Evolutionary conservation across 2,888 invertebrate species (phyloP).

Genomic region (Apocheima hispidaria): DNA sequence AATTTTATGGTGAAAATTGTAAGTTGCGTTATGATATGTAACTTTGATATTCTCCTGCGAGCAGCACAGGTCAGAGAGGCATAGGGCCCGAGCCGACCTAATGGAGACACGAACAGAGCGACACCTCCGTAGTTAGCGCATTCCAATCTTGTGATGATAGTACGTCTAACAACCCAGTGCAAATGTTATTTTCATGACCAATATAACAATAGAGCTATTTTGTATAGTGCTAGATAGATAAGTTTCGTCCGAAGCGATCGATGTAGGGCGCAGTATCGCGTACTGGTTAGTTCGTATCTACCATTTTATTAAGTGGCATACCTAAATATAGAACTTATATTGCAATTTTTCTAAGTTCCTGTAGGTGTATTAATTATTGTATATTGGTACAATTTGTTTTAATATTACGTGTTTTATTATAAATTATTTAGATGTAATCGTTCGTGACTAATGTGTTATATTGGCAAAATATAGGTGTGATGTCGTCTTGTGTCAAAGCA

Average conservation of each 20-base stretch:
- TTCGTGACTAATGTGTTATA: slow-evolving; percentile 70
- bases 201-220: slow-evolving; percentile 70
- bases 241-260: slow-evolving; percentile 63
- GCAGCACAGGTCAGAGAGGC: slow-evolving; percentile 33
- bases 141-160: slow-evolving; percentile 73
- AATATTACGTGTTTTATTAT: slow-evolving; percentile 80
- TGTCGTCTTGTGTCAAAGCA: background rate
- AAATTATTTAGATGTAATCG: slow-evolving; percentile 81
- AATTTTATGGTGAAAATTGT: slow-evolving; percentile 87
- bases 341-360: slow-evolving; percentile 86
- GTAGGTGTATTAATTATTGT: slow-evolving; percentile 85
- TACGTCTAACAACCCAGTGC: slow-evolving; percentile 52
- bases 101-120: slow-evolving; percentile 16
- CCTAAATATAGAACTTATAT: slow-evolving; percentile 85
- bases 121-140: slow-evolving; percentile 73
- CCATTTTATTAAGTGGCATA: slow-evolving; percentile 83
- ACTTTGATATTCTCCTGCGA: slow-evolving; percentile 55
- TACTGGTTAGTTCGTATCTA: slow-evolving; percentile 67
- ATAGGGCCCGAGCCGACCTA: slow-evolving; percentile 15
- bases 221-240: slow-evolving; percentile 71
- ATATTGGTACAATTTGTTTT: slow-evolving; percentile 85
- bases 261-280: slow-evolving; percentile 54
- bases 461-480: slow-evolving; percentile 68
- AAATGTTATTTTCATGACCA: slow-evolving; percentile 70
- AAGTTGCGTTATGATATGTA: slow-evolving; percentile 86